Base-by-base conservation (phyloP, 2,888 invertebrate species). In the Caenorhabditis drosophilae region DNA sequence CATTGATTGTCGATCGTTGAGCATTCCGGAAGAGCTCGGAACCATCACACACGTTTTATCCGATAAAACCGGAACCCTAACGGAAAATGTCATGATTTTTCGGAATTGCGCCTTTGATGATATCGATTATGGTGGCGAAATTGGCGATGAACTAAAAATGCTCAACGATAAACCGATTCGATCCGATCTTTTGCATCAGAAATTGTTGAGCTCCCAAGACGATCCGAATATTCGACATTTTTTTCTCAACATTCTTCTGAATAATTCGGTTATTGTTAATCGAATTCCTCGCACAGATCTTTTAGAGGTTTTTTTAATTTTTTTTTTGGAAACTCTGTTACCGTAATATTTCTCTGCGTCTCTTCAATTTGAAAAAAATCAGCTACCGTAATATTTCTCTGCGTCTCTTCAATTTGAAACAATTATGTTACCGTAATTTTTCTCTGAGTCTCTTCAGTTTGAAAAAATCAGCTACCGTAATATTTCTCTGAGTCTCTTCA, bases 1-100 rank as follows among this genome's bases (percentile, higher is more conserved):
- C 73, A 89, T 91, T 54, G 69, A 93, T 85, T 97, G 95, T 84
- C 89, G 77, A 20, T 70, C 79, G 4, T 56, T 80, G 60, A 96
- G 97, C 84, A 95, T 97, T 70, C 93, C 95, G 0, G 96, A 97
- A 85, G 96, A 97, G 85, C 59, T 79, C 6, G 79, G 79, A 1
- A 67, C 67, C 4, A 57, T 69, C n/a, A 74, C 76, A 7, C 78
- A 80, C 53, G 67, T 79, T 9, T 57, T 79, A 18, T 77, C 77
- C 1, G 79, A 79, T 60, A 79, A 79, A 53, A 79, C 79, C 31
- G 79, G 79, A 6, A 97, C 97, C 2, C 86, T 97, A 60, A 97
- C 97, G 0, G 95, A 97, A 85, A 97, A 97, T 85, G 91, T 92
- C 69, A 97, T 97, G 96, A 89, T 94, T 81, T 97, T 97, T 85